These are phyloP conservation scores for Laupala kohalensis DNA, from an alignment of 1,140 invertebrate species.

Conservation along the genomic window DNA sequence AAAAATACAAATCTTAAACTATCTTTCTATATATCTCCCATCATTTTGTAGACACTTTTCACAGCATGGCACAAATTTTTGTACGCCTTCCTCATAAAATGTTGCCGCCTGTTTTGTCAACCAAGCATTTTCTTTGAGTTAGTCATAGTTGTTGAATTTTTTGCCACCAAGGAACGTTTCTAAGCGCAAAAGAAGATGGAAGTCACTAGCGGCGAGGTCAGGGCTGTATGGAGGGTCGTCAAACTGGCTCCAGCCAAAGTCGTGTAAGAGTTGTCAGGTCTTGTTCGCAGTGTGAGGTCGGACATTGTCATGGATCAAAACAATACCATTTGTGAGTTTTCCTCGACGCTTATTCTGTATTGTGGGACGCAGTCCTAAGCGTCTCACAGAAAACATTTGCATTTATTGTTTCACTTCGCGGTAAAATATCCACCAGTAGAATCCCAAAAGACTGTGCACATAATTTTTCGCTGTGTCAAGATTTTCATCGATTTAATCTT, in stretches of 20 bases:
- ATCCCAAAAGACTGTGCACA: slow-evolving; percentile 4
- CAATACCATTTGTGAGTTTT: slow-evolving; percentile 1
- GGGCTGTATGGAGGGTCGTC: slow-evolving; percentile 23
- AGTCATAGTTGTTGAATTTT: no score
- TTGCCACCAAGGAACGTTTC: background rate
- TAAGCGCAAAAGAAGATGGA: background rate
- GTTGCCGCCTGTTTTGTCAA: background rate
- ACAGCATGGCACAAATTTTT: background rate
- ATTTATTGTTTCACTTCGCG: slow-evolving; percentile 1
- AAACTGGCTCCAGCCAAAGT: slow-evolving; percentile 13
- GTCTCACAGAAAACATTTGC: background rate
- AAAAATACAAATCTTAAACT: background rate
- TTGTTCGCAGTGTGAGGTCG: background rate
- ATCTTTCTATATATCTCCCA: background rate
- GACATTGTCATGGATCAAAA: slow-evolving; percentile 10
- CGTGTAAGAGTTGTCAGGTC: background rate
- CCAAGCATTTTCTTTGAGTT: background rate
- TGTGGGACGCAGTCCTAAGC: slow-evolving; percentile 1
- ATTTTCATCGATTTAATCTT: slow-evolving; percentile 1
- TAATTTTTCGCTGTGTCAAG: slow-evolving; percentile 10
- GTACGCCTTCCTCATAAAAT: background rate
- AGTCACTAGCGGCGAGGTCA: slow-evolving; percentile 22
- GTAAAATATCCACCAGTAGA: slow-evolving; percentile 2
- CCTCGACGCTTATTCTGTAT: slow-evolving; percentile 9
- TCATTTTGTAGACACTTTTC: background rate